Evolutionary conservation across 2,797 vertebrate species (phyloP).

Genomic region (Antrozous pallidus): DNA sequence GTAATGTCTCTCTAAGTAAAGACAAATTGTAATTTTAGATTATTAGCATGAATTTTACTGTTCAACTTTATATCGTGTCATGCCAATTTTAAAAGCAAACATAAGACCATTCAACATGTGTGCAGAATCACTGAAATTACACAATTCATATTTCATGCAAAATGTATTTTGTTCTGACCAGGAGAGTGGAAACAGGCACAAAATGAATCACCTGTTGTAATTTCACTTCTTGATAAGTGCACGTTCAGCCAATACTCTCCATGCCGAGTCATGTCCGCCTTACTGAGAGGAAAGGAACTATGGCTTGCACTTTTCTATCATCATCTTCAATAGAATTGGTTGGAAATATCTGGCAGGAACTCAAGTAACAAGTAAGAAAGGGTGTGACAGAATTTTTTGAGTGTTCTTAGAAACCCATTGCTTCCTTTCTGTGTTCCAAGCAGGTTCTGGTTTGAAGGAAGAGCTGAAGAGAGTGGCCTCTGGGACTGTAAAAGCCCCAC

Average conservation of each 20-base stretch:
- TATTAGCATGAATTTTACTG: neutral
- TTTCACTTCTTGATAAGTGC: neutral
- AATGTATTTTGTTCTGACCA: neutral
- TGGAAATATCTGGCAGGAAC: neutral
- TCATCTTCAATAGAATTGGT: neutral
- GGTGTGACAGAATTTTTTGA: neutral
- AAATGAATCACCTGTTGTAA: neutral
- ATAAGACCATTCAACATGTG: neutral
- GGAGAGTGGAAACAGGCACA: neutral
- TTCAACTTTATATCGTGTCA: neutral
- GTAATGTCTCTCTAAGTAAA: constrained; percentile 12
- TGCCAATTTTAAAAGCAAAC: constrained; percentile 5
- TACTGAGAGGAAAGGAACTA: neutral
- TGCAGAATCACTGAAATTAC: neutral
- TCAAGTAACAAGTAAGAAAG: neutral
- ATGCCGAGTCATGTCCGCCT: too few relatives aligned
- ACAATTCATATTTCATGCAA: neutral
- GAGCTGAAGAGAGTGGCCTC: neutral
- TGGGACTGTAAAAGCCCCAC: neutral
- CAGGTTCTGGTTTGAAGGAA: neutral
- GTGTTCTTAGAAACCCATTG: neutral
- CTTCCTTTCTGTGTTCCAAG: neutral
- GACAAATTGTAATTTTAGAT: constrained; percentile 24
- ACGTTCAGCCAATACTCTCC: neutral
- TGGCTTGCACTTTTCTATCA: neutral